Base-by-base conservation (phyloP, 2,888 invertebrate species). In the Griposia aprilina region DNA sequence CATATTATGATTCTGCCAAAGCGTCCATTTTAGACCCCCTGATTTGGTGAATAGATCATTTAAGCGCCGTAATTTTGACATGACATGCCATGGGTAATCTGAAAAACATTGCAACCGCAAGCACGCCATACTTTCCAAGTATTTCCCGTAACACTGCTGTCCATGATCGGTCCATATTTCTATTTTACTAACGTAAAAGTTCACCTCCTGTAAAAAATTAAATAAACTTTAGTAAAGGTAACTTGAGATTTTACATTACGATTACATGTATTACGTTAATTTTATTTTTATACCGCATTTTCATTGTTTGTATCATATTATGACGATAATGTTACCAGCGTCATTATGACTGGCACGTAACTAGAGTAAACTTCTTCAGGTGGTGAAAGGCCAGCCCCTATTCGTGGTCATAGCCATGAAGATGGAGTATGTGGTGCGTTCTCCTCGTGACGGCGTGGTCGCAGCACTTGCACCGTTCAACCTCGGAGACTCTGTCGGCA, bases 361-460 rank as follows among this genome's bases (percentile, higher is more conserved):
- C 23, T 62, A 62, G n/a, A n/a, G 1, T 59, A 2, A 20, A 60
- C 20, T 65, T 59, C 52, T 74, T 6, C 87, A 93, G 90, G 99
- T 99, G 7, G 97, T 98, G 84, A 97, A 98, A 92, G 99, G 99
- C 0, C 99, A 99, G 92, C 98, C 98, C 0, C 96, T 99, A 5
- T 98, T 99, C 81, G 98, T 99, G 66, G 98, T 99, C 92, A 99
- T 99, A 85, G 99, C 99, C 0, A 99, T 99, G 99, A 99, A 99
- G 97, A 99, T 99, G 99, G 99, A 99, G 97, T 98, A 99, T 93
- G 98, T 99, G 23, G 98, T 99, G 23, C 98, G 98, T 88, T 98
- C 99, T 5, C 98, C 98, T 0, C 97, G 97, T 66, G 98, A 98
- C 92, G 99, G 98, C 68, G 97, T 97, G 11, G 97, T 99, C 6